Evolutionary conservation across 2,888 invertebrate species (phyloP), one percentile per base, ranked within the genome.

Genomic region (Leptinotarsa tumamoca): DNA sequence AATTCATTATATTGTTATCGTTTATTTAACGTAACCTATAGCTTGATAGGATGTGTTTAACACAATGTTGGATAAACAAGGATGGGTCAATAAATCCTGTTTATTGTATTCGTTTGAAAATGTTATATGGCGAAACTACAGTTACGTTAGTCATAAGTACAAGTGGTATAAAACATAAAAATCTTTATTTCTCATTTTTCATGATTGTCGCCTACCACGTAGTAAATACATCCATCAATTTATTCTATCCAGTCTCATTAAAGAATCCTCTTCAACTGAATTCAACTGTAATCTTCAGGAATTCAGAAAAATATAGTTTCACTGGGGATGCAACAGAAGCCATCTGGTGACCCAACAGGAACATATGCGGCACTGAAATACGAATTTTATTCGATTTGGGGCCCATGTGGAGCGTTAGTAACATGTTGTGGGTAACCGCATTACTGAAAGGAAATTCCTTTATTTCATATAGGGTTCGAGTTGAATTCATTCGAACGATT

Each of bases 301-400:
- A 58, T 58, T 58, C 58, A 58, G 58, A 23, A 58, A 58, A 27
- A 27, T 58, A 14, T 23, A 58, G 23, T 58, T 58, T 23, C 58
- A 15, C 58, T 15, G 23, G 58, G 4, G 14, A 58, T 58, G 58
- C 52, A 2, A 52, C 52, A 7, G 52, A 52, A 52, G 52, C 58
- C 58, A 58, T 23, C 58, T 58, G 58, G 58, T 58, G 23, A 58
- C 58, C 58, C 21, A 21, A 23, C 21, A 58, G 14, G 21, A 21
- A 58, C 58, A 58, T 23, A 58, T 23, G 58, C 58, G 58, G 15
- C 4, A 58, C 23, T 21, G 23, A 58, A 58, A 23, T 23, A 23
- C 14, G 58, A 15, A 58, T 58, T 58, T 58, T 58, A 58, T 58
- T 58, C 21, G 58, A 58, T 58, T 27, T 58, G 58, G 54, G 58